Percentiles rank a stretch among this genome's conserved stretches.
Conservation (phyloP, 2,113 vertebrate species). For the Neodontobutis hainanensis region DNA sequence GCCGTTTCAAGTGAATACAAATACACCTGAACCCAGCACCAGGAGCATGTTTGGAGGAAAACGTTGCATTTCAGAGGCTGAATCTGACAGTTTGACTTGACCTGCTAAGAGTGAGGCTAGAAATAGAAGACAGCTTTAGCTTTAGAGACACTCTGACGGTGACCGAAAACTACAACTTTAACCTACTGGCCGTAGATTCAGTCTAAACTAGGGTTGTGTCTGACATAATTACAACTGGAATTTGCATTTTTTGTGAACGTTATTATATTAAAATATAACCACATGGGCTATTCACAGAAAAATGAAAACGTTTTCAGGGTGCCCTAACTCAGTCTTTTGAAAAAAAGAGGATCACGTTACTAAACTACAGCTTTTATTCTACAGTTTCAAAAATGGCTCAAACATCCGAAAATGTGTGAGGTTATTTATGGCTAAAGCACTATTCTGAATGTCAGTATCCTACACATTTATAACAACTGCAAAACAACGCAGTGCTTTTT, state of each 20-base stretch:
- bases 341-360: background rate
- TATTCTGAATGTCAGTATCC: too few relatives aligned
- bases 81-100: slow-evolving; percentile 37
- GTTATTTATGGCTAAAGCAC: too few relatives aligned
- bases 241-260: too few relatives aligned
- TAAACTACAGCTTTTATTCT: background rate
- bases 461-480: too few relatives aligned
- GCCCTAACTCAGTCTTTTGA: too few relatives aligned
- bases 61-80: slow-evolving; percentile 30
- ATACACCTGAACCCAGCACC: slow-evolving; percentile 43
- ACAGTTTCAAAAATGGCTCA: background rate
- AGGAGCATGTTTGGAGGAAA: slow-evolving; percentile 24
- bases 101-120: slow-evolving; percentile 6
- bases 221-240: background rate
- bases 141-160: slow-evolving; percentile 12
- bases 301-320: too few relatives aligned
- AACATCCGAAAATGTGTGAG: background rate
- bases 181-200: slow-evolving; percentile 5
- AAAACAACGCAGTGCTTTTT: background rate
- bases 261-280: background rate
- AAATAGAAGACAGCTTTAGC: slow-evolving; percentile 36
- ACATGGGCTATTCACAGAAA: background rate
- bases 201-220: slow-evolving; percentile 3
- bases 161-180: slow-evolving; percentile 10
- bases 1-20: slow-evolving; percentile 54